A percentile compares a stretch with the other conserved stretches of the same genome.
These are phyloP conservation scores for Athrips mouffetella DNA, from an alignment of 2,888 invertebrate species.

Conservation along the genomic window DNA sequence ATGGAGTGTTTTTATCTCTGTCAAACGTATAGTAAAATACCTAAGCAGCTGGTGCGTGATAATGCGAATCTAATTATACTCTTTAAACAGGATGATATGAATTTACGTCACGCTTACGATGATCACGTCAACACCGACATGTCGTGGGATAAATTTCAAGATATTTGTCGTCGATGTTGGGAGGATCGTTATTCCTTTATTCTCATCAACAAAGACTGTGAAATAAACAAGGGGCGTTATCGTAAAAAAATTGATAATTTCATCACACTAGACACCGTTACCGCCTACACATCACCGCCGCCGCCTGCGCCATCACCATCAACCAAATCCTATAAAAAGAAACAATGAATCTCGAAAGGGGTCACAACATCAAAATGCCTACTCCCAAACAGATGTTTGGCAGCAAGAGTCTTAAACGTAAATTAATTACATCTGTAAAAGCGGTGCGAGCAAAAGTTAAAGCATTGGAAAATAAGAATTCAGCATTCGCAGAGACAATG, in stretches of 20 bases:
- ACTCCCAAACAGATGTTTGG: no score
- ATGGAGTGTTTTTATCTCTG: not conserved
- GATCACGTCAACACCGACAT: not conserved
- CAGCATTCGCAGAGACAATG: not conserved
- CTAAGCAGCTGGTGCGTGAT: constrained; percentile 5
- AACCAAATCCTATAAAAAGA: no score
- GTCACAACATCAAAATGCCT: no score
- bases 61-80: not conserved
- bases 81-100: constrained; percentile 1
- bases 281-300: no score
- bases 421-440: no score
- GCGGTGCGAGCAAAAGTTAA: not conserved
- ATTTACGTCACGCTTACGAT: not conserved
- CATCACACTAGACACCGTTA: no score
- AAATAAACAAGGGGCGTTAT: not conserved
- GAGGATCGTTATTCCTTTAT: not conserved
- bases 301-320: no score
- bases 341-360: no score
- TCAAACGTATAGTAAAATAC: constrained; percentile 14
- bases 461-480: not conserved
- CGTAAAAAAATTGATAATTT: no score
- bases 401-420: no score
- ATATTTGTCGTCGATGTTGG: not conserved
- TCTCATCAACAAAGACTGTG: not conserved
- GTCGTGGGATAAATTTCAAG: not conserved